These are phyloP conservation scores for Octopus bimaculoides DNA, from an alignment of 1,140 invertebrate species.

Conservation along the genomic window DNA sequence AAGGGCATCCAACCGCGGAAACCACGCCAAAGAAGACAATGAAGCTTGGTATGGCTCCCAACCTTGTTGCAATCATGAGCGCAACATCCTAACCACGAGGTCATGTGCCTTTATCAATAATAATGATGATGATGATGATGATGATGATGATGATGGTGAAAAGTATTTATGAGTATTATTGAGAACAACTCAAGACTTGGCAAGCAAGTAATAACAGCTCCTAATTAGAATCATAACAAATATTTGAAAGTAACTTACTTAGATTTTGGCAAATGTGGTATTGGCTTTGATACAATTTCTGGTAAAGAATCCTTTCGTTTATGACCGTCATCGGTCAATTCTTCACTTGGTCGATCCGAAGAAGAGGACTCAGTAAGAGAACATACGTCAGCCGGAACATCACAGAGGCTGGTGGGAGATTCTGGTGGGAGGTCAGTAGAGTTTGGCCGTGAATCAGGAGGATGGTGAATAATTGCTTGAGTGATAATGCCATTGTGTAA, in stretches of 20 bases:
- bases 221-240: background rate
- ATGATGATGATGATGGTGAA: no score
- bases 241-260: conserved; percentile 21
- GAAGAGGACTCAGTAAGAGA: background rate
- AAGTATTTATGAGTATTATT: no score
- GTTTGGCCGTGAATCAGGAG: conserved; percentile 13
- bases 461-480: conserved; percentile 27
- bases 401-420: background rate
- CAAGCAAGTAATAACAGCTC: no score
- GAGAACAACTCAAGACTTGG: no score
- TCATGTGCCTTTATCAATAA: no score
- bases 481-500: conserved; percentile 26
- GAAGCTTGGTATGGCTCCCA: no score
- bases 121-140: no score
- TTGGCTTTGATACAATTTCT: conserved; percentile 37
- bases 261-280: conserved; percentile 26
- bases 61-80: no score
- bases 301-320: conserved; percentile 37
- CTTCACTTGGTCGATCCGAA: background rate
- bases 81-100: no score
- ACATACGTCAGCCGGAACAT: background rate
- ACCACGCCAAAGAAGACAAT: no score
- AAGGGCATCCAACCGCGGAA: no score
- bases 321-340: background rate
- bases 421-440: background rate